Percentiles rank a stretch among this genome's conserved stretches.
These are phyloP conservation scores for Dynastes maya DNA, from an alignment of 2,888 invertebrate species.

Conservation along the genomic window DNA sequence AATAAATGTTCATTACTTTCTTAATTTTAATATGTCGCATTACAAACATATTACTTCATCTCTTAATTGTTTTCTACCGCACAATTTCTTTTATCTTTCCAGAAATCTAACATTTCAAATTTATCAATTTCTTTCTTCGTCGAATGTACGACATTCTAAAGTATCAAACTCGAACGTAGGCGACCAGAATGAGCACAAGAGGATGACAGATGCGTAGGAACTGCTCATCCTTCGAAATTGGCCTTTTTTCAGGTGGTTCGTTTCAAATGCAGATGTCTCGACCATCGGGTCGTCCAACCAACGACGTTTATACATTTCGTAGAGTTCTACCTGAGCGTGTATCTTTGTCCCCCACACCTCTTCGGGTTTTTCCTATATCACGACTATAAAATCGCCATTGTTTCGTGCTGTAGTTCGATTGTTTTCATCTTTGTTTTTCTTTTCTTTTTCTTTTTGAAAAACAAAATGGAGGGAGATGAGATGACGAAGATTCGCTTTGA, in stretches of 20 bases:
- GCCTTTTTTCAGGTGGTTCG: background rate
- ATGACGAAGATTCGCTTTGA: background rate
- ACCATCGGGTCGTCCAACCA: background rate
- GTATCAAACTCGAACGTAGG: background rate
- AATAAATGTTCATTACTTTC: too few relatives aligned
- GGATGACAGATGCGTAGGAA: too few relatives aligned
- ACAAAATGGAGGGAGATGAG: background rate
- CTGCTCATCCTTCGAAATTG: background rate
- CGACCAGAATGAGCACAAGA: too few relatives aligned
- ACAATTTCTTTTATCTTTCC: too few relatives aligned
- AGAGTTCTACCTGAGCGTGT: conserved; percentile 2
- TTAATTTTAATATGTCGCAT: too few relatives aligned
- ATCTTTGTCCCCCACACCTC: conserved; percentile 1
- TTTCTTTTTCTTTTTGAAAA: background rate
- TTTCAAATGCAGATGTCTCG: conserved; percentile 1
- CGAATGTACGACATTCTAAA: conserved; percentile 1
- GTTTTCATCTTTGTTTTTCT: background rate
- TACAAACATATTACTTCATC: too few relatives aligned
- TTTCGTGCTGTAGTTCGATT: background rate
- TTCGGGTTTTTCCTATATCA: background rate
- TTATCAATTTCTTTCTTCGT: too few relatives aligned
- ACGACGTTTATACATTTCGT: background rate
- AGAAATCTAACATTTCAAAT: too few relatives aligned
- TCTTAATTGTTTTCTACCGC: too few relatives aligned
- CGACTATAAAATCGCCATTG: background rate